Conservation (phyloP, 2,888 invertebrate genomes). For the Drosophila merina region DNA sequence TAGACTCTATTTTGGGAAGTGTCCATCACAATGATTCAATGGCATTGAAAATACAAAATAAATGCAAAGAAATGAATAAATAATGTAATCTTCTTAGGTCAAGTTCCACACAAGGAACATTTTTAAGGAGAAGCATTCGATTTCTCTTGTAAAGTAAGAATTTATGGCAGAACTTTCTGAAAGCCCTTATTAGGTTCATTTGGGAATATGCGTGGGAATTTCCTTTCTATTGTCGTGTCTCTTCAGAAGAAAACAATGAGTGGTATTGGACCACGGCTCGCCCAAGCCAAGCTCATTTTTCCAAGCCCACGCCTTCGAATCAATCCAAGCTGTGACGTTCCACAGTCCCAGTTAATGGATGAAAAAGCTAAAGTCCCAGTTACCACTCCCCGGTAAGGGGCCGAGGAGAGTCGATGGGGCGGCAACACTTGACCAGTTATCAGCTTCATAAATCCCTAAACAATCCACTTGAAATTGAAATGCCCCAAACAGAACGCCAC, state of each 20-base stretch:
- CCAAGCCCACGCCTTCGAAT: slow-evolving; percentile 54
- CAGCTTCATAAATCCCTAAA: slow-evolving; percentile 72
- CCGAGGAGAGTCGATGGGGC: slow-evolving; percentile 14
- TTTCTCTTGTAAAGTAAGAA: slow-evolving; percentile 6
- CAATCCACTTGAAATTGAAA: slow-evolving; percentile 70
- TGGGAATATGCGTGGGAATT: slow-evolving; percentile 21
- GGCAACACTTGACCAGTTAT: slow-evolving; percentile 73
- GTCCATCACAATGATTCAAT: slow-evolving; percentile 1
- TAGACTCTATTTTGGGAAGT: not conserved
- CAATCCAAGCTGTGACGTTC: slow-evolving; percentile 68
- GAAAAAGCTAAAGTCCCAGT: slow-evolving; percentile 22
- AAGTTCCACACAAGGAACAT: not conserved
- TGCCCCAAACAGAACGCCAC: slow-evolving; percentile 42
- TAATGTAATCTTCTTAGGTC: not conserved
- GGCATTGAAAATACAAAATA: not conserved
- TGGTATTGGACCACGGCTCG: slow-evolving; percentile 17
- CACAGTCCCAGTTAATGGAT: slow-evolving; percentile 16
- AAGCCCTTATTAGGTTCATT: slow-evolving; percentile 9
- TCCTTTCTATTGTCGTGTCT: slow-evolving; percentile 1
- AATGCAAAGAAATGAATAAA: not conserved
- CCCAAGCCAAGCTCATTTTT: slow-evolving; percentile 18
- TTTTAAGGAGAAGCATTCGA: slow-evolving; percentile 2
- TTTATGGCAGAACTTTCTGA: slow-evolving; percentile 18
- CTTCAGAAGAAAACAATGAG: slow-evolving; percentile 11
- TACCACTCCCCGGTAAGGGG: slow-evolving; percentile 24